Evolutionary conservation across 2,797 vertebrate genomes (phyloP), one percentile per base, ranked within the genome.

Genomic region (Nannoperca australis): DNA sequence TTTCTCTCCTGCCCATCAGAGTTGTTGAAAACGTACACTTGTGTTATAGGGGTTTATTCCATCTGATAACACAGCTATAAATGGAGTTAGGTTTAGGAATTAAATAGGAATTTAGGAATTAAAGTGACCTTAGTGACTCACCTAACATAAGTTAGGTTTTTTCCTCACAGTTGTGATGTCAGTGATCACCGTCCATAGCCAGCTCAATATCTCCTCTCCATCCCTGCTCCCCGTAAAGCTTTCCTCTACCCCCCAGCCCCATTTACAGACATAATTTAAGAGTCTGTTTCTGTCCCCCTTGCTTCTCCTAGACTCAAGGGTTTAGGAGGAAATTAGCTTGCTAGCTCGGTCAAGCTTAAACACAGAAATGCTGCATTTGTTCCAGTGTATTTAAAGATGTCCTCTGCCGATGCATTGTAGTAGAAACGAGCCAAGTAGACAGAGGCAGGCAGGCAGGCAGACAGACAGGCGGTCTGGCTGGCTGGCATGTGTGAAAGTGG

Each of bases 331-430:
- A 95, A 96, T 95, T 94, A 95, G 92, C 89, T 91, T 66, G 84
- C 91, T 91, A 89, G 92, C 84, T 94, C 92, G 90, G 94, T 94
- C 93, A 95, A 92, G 94, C 93, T 95, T 95, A 95, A 95, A 93
- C 92, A 94, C 94, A 93, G 94, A 91, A 92, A 89, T 83, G 79
- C 89, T 72, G 89, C 84, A 82, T 93, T 93, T 89, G 89, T 93
- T 91, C 87, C 85, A 73, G 85, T 89, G 85, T 95, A 93, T 94
- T 95, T 93, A 94, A 94, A 95, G 88, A 93, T 93, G 91, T 93
- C 93, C 92, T 92, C 90, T 80, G 86, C 88, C 73, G 71, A 93
- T 84, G 85, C 85, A 88, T 85, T 78, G 76, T 72, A 30, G 78
- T 78, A 76, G 83, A 88, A 81, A 78, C 36, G 70, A 86, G 82